A percentile compares a stretch with the other conserved stretches of the same genome.
Conservation (phyloP, 2,113 vertebrate genomes). For the Haemorhous mexicanus region DNA sequence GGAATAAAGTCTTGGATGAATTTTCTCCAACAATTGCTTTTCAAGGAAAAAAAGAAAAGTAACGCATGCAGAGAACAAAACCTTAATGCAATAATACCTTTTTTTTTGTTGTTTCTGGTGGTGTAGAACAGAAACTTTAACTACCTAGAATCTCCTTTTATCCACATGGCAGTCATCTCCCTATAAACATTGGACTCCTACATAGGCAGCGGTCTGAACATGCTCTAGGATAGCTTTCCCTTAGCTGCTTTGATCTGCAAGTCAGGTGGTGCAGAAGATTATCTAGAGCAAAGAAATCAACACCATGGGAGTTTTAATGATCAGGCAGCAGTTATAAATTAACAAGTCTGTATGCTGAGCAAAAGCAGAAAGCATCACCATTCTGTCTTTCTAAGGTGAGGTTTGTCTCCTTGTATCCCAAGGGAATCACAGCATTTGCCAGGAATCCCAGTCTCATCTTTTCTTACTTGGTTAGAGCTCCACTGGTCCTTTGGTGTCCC, state of each 20-base stretch:
- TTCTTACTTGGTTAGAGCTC: background rate
- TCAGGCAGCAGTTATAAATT: background rate
- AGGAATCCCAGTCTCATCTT: background rate
- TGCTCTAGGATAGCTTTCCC: background rate
- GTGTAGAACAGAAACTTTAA: background rate
- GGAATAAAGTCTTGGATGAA: background rate
- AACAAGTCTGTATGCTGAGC: background rate
- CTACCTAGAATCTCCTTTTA: background rate
- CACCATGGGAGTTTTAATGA: background rate
- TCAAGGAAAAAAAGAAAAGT: background rate
- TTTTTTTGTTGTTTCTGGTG: background rate
- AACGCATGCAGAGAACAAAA: background rate
- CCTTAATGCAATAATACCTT: background rate
- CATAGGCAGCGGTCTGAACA: background rate
- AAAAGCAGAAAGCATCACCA: background rate
- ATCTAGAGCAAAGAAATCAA: background rate
- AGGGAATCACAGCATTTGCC: background rate
- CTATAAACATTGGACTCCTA: background rate
- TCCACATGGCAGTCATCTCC: background rate
- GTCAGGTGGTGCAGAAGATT: background rate
- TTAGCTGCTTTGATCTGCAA: background rate
- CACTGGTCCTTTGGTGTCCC: background rate
- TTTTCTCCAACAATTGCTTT: background rate
- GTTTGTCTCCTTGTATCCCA: background rate
- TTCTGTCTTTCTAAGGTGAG: background rate